Percentiles rank a stretch among this genome's conserved stretches.
Evolutionary conservation across 2,113 vertebrate species (phyloP).

Genomic region (Brachypodius melanocephalos): DNA sequence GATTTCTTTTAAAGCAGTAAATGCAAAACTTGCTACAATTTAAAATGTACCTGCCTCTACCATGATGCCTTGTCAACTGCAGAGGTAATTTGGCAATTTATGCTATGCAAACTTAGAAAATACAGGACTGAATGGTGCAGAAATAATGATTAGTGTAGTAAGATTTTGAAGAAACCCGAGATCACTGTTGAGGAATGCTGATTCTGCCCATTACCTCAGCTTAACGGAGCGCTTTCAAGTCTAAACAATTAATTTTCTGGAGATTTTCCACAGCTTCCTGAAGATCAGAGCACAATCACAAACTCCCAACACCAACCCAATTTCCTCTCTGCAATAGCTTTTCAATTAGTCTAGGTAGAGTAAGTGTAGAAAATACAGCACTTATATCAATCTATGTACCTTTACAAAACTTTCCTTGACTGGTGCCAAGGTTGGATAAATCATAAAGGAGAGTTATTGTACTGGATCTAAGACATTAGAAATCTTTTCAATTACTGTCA

Average conservation of each 20-base stretch:
- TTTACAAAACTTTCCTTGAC: background rate
- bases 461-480: background rate
- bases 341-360: background rate
- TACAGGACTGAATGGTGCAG: background rate
- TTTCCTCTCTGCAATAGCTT: background rate
- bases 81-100: background rate
- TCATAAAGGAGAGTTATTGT: background rate
- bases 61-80: background rate
- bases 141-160: background rate
- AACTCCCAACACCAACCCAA: background rate
- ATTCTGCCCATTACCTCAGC: background rate
- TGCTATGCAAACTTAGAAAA: background rate
- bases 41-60: background rate
- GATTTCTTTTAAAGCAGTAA: background rate
- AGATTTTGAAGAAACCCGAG: background rate
- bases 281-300: background rate
- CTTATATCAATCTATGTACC: background rate
- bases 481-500: background rate
- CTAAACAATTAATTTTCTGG: slow-evolving; percentile 30
- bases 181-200: background rate
- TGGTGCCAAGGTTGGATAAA: background rate
- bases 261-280: background rate
- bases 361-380: background rate
- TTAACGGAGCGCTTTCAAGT: slow-evolving; percentile 1
- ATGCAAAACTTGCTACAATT: background rate